These are phyloP conservation scores for Amazona vittata DNA, from an alignment of 2,113 vertebrate genomes.

Conservation along the genomic window DNA sequence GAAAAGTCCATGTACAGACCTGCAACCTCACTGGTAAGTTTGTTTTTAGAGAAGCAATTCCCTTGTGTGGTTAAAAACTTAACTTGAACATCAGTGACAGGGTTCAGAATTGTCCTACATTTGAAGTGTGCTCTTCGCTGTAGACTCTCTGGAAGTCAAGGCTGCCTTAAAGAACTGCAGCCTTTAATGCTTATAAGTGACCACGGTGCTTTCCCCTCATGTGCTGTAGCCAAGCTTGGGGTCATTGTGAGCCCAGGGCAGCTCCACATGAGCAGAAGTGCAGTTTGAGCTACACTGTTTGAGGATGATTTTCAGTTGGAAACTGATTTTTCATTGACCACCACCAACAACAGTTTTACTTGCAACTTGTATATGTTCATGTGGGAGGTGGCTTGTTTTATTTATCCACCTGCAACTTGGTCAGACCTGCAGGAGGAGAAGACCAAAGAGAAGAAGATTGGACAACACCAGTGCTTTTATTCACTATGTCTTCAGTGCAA, in stretches of 20 bases:
- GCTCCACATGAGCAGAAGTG: neutral
- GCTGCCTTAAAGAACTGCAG: neutral
- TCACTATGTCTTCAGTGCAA: neutral
- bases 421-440: neutral
- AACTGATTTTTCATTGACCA: neutral
- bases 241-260: neutral
- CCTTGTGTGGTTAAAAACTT: neutral
- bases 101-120: neutral
- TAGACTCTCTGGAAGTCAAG: neutral
- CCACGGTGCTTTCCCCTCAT: accelerated
- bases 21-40: neutral
- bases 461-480: neutral
- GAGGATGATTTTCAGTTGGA: neutral
- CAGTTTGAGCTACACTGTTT: neutral
- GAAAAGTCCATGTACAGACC: neutral
- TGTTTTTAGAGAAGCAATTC: neutral
- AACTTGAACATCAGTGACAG: neutral
- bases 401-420: neutral
- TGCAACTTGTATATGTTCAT: accelerated
- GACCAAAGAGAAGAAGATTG: neutral
- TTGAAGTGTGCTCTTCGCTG: neutral
- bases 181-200: neutral
- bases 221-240: accelerated
- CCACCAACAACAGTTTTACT: neutral
- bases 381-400: neutral